These are phyloP conservation scores for Drosophila setifemur DNA, from an alignment of 1,140 invertebrate genomes.

Conservation along the genomic window DNA sequence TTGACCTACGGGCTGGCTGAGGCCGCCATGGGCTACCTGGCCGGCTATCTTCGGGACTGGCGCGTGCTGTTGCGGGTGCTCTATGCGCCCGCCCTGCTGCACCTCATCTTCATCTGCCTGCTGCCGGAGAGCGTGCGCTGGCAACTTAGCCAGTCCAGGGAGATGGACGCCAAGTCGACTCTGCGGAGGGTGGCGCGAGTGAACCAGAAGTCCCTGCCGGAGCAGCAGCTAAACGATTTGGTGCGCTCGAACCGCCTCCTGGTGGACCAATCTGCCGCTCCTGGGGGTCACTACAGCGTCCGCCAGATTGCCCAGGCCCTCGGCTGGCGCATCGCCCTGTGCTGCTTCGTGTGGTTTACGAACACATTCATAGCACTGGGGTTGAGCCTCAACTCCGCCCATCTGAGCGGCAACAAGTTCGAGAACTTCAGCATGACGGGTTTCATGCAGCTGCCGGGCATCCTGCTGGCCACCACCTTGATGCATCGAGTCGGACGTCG, in stretches of 20 bases:
- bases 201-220: conserved; percentile 86
- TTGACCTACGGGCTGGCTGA: conserved; percentile 89
- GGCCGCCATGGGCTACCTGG: conserved; percentile 86
- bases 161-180: conserved; percentile 85
- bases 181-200: conserved; percentile 86
- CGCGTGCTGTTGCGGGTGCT: conserved; percentile 86
- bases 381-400: conserved; percentile 89
- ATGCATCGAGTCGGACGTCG: conserved; percentile 86
- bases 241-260: conserved; percentile 65
- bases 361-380: conserved; percentile 90
- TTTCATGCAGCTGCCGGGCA: conserved; percentile 88
- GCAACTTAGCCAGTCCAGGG: conserved; percentile 87
- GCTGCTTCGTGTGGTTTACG: conserved; percentile 87
- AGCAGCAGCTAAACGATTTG: conserved; percentile 83
- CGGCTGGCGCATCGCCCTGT: conserved; percentile 85
- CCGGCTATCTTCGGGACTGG: conserved; percentile 88
- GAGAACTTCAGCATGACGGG: conserved; percentile 87
- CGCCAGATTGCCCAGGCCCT: conserved; percentile 79
- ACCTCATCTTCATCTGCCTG: conserved; percentile 85
- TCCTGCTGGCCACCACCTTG: conserved; percentile 85
- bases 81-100: conserved; percentile 86
- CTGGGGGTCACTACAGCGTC: conserved; percentile 82
- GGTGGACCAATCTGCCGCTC: conserved; percentile 25
- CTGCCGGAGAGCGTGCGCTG: conserved; percentile 88
- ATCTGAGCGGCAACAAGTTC: conserved; percentile 88